Base-by-base conservation (phyloP, 2,113 vertebrate genomes). In the Cyprinodon brontotheroides region DNA sequence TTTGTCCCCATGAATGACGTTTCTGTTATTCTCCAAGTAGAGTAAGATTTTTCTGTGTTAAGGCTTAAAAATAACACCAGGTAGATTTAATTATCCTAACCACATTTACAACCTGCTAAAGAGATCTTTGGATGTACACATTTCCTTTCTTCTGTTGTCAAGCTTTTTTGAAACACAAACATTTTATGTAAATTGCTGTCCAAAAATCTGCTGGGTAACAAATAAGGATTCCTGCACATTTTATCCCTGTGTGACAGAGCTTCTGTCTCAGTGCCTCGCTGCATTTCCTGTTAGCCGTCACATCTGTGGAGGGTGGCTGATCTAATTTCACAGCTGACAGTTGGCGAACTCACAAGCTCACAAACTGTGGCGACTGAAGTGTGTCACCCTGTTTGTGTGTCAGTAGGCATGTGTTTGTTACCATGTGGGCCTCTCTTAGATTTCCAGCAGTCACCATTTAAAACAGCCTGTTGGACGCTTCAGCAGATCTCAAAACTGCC, bases 291-390 rank as follows among this genome's bases (percentile, higher is more conserved):
- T 65, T 65, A 13, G 48, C 66, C 61, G 4, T 70, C 72, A 62
- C 61, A 41, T 65, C 66, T 74, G 66, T 36, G 61, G 66, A 65
- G 60, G 53, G 48, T 20, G 72, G 66, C 68, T 48, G 66, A 74
- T 74, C 45, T 65, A 65, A 80, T 80, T 80, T 80, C 78, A 80
- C 72, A 70, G 78, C 72, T 80, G 78, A 80, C 78, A 74, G 78
- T 80, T 39, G 50, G 66, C 39, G 20, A 41, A n/a, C 64, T 53
- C 38, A 38, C 74, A 43, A 22, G 22, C 68, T 59, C 61, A n/a
- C 50, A 63, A 6, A 59, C 67, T 63, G 74, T 61, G 59, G 59
- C 36, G 20, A 50, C 37, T 37, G 39, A 13, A n/a, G 20, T 5
- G 62, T 73, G 62, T 65, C 8, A n/a, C 29, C 38, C 15, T 48